phyloP scores from a whole-genome alignment of 2,113 vertebrate genomes.

The Halcyon malimbica region DNA sequence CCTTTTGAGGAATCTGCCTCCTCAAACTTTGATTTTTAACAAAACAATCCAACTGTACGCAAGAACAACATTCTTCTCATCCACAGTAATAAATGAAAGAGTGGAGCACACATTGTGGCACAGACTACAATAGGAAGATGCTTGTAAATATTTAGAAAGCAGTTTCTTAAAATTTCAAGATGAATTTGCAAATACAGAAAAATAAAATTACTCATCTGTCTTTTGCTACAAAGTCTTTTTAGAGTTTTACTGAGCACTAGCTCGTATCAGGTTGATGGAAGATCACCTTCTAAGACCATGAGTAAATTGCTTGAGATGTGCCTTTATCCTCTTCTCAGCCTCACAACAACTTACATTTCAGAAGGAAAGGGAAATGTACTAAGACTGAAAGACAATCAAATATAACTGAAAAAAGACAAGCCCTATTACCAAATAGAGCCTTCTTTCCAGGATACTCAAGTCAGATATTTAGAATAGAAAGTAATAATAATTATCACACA shows the following conservation, averaged over 20 bases:
- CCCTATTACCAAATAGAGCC: background rate
- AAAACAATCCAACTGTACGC: fast-evolving
- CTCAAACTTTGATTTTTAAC: background rate
- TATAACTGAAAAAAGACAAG: background rate
- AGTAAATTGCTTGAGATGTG: background rate
- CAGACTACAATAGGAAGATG: background rate
- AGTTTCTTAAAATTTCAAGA: background rate
- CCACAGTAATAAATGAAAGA: background rate
- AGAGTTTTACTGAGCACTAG: background rate
- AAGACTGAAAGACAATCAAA: background rate
- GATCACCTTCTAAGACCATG: background rate
- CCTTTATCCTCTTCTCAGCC: background rate
- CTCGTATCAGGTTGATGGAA: background rate
- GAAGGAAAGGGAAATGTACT: background rate
- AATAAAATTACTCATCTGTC: background rate
- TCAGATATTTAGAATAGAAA: background rate
- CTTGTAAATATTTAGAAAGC: background rate
- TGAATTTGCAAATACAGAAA: background rate
- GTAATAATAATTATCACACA: background rate
- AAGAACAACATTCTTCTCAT: background rate
- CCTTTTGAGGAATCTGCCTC: background rate
- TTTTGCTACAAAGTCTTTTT: background rate
- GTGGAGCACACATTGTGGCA: background rate
- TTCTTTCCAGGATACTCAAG: background rate
- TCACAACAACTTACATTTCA: background rate